A percentile compares a stretch with the other conserved stretches of the same genome.
Evolutionary conservation across 1,140 invertebrate species (phyloP).

Genomic region (Palaemon carinicauda): DNA sequence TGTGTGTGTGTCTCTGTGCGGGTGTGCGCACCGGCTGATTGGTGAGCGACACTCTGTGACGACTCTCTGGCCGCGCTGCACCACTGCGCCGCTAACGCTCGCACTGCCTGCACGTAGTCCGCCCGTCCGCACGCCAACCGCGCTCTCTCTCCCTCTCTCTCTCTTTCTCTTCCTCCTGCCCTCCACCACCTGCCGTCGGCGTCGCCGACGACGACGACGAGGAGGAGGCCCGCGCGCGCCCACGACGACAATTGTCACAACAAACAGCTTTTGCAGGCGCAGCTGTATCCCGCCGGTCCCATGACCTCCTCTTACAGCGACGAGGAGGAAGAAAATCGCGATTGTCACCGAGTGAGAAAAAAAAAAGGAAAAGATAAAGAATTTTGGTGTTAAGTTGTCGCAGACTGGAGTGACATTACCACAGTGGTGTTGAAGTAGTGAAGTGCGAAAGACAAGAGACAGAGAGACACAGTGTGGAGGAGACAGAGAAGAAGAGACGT

Average conservation of each 20-base stretch:
- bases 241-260: not conserved
- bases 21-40: conserved; percentile 57
- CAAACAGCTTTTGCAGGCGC: too few species aligned
- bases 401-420: not conserved
- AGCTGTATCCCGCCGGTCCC: too few species aligned
- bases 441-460: not conserved
- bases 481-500: conserved; percentile 52
- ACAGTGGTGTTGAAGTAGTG: not conserved
- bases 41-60: conserved; percentile 53
- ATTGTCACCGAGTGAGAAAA: too few species aligned
- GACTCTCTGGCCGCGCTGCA: conserved; percentile 53
- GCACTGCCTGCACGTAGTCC: conserved; percentile 49
- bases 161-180: conserved; percentile 38
- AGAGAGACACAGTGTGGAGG: conserved; percentile 63
- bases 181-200: conserved; percentile 16
- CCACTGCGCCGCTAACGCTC: conserved; percentile 58
- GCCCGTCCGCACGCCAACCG: conserved; percentile 23
- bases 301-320: too few species aligned
- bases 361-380: too few species aligned
- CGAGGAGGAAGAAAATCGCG: too few species aligned
- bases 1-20: conserved; percentile 60
- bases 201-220: conserved; percentile 26
- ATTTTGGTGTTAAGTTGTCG: not conserved
- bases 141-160: conserved; percentile 43
- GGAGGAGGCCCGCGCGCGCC: conserved; percentile 48